These are phyloP conservation scores for Syngnathus typhle DNA, from an alignment of 2,113 vertebrate species.

Conservation along the genomic window DNA sequence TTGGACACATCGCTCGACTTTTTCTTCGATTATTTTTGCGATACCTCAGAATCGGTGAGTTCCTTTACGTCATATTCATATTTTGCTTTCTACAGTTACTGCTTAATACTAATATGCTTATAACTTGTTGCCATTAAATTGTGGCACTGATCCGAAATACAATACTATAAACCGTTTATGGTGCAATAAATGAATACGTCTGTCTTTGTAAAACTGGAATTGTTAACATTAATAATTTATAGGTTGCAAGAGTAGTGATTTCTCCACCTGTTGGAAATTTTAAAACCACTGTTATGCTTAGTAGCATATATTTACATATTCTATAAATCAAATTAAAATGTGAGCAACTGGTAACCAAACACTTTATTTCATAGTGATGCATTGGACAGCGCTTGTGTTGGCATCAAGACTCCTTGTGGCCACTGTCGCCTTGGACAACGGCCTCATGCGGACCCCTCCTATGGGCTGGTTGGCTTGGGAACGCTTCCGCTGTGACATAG, in stretches of 20 bases:
- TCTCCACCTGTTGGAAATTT: too few relatives aligned
- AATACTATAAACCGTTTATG: too few relatives aligned
- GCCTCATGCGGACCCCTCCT: conserved; percentile 80
- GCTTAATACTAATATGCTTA: too few relatives aligned
- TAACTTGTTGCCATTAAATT: too few relatives aligned
- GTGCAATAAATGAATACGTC: too few relatives aligned
- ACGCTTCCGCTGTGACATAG: conserved; percentile 81
- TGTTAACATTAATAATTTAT: too few relatives aligned
- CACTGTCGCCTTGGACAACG: conserved; percentile 78
- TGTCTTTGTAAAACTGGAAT: too few relatives aligned
- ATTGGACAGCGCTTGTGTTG: conserved; percentile 19
- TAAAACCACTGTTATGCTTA: too few relatives aligned
- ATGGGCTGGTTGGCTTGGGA: conserved; percentile 98
- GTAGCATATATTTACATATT: too few relatives aligned
- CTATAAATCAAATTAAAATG: neutral
- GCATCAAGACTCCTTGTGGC: conserved; percentile 37
- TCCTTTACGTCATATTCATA: neutral
- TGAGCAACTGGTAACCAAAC: neutral
- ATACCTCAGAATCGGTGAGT: neutral
- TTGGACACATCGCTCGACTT: neutral
- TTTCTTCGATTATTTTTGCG: neutral
- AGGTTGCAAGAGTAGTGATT: too few relatives aligned
- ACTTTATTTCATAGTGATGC: conserved; percentile 41
- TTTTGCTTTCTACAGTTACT: too few relatives aligned
- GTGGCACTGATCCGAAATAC: too few relatives aligned